These are phyloP conservation scores for Drosophila neutralis DNA, from an alignment of 2,888 invertebrate species.

Conservation along the genomic window DNA sequence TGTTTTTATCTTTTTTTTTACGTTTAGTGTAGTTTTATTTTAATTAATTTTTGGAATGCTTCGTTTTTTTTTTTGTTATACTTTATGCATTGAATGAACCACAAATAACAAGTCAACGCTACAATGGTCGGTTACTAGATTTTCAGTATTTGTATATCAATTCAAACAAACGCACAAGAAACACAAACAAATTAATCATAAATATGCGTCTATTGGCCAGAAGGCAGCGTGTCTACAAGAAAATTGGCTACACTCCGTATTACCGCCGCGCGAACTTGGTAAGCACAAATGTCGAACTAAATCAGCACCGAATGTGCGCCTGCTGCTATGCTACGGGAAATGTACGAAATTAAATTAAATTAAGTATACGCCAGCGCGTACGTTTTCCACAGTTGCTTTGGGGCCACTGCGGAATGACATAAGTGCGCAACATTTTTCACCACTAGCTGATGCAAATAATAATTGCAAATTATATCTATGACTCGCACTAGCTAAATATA, in stretches of 20 bases:
- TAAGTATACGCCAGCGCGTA: constrained; percentile 68
- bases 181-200: constrained; percentile 44
- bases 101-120: constrained; percentile 69
- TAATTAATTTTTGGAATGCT: constrained; percentile 28
- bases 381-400: constrained; percentile 32
- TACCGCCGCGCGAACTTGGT: constrained; percentile 61
- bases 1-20: constrained; percentile 19
- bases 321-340: constrained; percentile 56
- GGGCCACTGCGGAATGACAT: constrained; percentile 61
- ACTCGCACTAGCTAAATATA: neutral
- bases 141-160: constrained; percentile 28
- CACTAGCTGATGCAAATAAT: constrained; percentile 5
- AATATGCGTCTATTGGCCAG: constrained; percentile 43
- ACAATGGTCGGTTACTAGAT: constrained; percentile 49
- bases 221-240: constrained; percentile 41
- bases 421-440: constrained; percentile 45
- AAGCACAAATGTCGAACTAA: constrained; percentile 70
- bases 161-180: constrained; percentile 51
- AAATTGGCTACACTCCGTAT: constrained; percentile 14
- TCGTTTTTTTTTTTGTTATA: neutral
- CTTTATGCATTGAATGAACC: constrained; percentile 64
- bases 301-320: constrained; percentile 51
- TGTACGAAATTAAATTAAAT: constrained; percentile 70
- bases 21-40: constrained; percentile 41
- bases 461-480: constrained; percentile 1